phyloP scores from a whole-genome alignment of 2,888 invertebrate genomes.

The Octonoba sinensis region DNA sequence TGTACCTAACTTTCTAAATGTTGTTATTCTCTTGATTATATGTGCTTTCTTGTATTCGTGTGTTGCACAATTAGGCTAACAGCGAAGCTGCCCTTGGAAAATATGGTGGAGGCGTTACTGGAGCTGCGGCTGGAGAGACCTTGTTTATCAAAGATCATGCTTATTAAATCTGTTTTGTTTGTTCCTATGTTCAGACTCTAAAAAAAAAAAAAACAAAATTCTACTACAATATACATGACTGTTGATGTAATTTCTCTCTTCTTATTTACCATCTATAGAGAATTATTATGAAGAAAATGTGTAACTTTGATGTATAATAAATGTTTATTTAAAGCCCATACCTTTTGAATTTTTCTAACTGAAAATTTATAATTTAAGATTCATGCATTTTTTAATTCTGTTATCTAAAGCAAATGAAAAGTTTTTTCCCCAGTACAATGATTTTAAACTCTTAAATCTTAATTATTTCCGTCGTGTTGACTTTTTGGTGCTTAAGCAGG shows the following conservation, averaged over 20 bases:
- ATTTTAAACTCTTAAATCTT: no score
- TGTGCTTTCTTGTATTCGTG: neutral
- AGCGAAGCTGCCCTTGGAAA: conserved; percentile 91
- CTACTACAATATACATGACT: conserved; percentile 27
- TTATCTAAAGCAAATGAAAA: no score
- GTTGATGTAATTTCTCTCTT: conserved; percentile 27
- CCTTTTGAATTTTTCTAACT: no score
- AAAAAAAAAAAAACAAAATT: conserved; percentile 28
- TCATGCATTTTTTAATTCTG: no score
- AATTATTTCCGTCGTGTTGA: no score
- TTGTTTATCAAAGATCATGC: conserved; percentile 96
- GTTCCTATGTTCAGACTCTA: conserved; percentile 15
- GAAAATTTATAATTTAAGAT: no score
- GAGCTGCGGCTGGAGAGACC: conserved; percentile 87
- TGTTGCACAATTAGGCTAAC: conserved; percentile 80
- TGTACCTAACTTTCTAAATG: neutral
- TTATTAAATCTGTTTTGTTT: conserved; percentile 79
- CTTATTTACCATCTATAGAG: conserved; percentile 15
- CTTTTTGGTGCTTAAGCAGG: no score
- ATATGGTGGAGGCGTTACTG: conserved; percentile 89
- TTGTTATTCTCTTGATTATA: neutral
- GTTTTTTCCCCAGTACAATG: no score
- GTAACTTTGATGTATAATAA: no score
- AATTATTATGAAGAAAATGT: neutral
- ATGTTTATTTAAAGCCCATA: no score